These are phyloP conservation scores for Phrynocephalus forsythii DNA, from an alignment of 2,797 vertebrate species.

Conservation along the genomic window DNA sequence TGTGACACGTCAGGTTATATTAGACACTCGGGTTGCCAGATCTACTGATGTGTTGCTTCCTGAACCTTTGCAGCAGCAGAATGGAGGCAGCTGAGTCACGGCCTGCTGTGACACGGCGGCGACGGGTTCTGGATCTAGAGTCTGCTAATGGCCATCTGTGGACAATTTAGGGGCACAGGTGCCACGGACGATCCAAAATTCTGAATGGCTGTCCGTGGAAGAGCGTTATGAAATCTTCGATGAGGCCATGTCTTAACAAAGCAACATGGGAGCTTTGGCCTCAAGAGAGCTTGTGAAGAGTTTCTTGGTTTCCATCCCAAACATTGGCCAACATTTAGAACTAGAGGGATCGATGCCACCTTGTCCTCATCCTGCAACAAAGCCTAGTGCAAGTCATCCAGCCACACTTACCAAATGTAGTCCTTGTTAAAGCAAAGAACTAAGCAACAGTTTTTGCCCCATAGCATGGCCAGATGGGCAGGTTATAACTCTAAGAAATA, in stretches of 20 bases:
- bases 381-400: background rate
- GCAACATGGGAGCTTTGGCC: background rate
- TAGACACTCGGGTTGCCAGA: constrained; percentile 14
- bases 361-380: no score
- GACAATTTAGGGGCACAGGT: background rate
- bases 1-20: constrained; percentile 37
- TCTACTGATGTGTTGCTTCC: constrained; percentile 27
- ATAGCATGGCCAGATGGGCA: background rate
- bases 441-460: background rate
- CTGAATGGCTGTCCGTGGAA: no score
- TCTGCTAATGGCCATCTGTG: constrained; percentile 2
- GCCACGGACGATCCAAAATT: background rate
- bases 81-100: background rate
- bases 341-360: no score
- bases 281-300: background rate
- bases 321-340: background rate
- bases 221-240: background rate
- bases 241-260: background rate
- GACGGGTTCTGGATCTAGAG: background rate
- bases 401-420: background rate
- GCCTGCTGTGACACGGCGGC: background rate
- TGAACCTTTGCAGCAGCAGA: background rate
- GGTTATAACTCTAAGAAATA: no score
- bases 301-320: background rate
- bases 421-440: background rate